Conservation (phyloP, 2,888 invertebrate species). For the Lordiphosa andalusiaca region DNA sequence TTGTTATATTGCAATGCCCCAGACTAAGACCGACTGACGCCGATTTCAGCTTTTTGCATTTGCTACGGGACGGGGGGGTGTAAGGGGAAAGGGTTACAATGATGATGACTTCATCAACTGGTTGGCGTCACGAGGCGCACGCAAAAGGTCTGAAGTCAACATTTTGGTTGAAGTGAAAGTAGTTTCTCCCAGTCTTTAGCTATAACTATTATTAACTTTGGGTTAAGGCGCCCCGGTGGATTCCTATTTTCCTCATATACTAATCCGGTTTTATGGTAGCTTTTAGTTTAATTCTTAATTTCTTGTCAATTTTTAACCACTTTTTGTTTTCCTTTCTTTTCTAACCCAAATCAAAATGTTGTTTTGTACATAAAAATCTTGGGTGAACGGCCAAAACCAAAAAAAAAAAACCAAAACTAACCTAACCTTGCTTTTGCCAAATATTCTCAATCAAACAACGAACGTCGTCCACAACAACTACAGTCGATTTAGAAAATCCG, state of each 20-base stretch:
- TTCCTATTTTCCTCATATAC: not conserved
- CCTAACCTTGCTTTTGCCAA: slow-evolving; percentile 13
- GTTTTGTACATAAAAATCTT: slow-evolving; percentile 30
- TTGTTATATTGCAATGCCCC: slow-evolving; percentile 8
- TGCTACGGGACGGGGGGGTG: slow-evolving; percentile 22
- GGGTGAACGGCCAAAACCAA: slow-evolving; percentile 63
- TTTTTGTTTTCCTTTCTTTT: slow-evolving; percentile 61
- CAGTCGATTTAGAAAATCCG: slow-evolving; percentile 80
- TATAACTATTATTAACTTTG: slow-evolving; percentile 5
- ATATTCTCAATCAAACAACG: slow-evolving; percentile 30
- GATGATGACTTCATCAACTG: slow-evolving; percentile 57
- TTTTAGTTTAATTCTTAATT: slow-evolving; percentile 35
- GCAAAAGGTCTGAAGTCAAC: slow-evolving; percentile 3
- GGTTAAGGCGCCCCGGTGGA: not conserved
- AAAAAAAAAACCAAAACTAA: slow-evolving; percentile 43
- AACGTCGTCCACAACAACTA: slow-evolving; percentile 37
- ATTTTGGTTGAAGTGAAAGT: not conserved
- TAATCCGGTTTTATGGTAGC: slow-evolving; percentile 44
- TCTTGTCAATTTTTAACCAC: slow-evolving; percentile 44
- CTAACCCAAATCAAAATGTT: slow-evolving; percentile 31
- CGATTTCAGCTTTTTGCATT: slow-evolving; percentile 14
- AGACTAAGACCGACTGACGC: slow-evolving; percentile 17
- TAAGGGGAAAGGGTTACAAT: slow-evolving; percentile 10
- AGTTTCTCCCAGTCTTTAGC: not conserved
- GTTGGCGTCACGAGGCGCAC: slow-evolving; percentile 34